A percentile compares a stretch with the other conserved stretches of the same genome.
phyloP scores from a whole-genome alignment of 2,888 invertebrate genomes.

The Odontocerum albicorne region DNA sequence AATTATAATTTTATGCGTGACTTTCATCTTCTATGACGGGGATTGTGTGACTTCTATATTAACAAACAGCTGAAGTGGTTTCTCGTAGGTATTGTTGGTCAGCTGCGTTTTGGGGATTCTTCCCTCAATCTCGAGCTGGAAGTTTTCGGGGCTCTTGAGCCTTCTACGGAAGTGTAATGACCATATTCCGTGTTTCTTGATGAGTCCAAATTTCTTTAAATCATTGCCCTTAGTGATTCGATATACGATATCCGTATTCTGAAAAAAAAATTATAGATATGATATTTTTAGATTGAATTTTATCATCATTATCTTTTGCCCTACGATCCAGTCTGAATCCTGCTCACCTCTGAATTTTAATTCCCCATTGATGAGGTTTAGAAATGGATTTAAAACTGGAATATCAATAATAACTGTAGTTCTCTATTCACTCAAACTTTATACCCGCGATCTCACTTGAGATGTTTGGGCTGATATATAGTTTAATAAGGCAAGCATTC shows the following conservation, averaged over 20 bases:
- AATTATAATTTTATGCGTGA: constrained; percentile 2
- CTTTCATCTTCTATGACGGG: constrained; percentile 15
- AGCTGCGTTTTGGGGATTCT: constrained; percentile 41
- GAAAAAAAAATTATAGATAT: constrained; percentile 20
- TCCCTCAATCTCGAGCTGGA: constrained; percentile 60
- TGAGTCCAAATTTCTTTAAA: constrained; percentile 58
- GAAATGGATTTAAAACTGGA: too few relatives aligned
- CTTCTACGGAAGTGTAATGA: constrained; percentile 61
- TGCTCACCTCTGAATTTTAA: too few relatives aligned
- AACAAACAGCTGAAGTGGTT: constrained; percentile 56
- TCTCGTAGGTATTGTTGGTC: constrained; percentile 53
- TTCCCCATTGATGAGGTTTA: too few relatives aligned
- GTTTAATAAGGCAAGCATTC: too few relatives aligned
- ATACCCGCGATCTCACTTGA: too few relatives aligned
- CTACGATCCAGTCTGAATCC: too few relatives aligned
- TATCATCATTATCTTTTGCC: too few relatives aligned
- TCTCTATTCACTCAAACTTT: too few relatives aligned
- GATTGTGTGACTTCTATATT: constrained; percentile 46
- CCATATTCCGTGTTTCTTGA: constrained; percentile 59
- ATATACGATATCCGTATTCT: constrained; percentile 58
- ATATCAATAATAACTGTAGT: too few relatives aligned
- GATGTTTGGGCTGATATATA: too few relatives aligned
- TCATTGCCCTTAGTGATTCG: constrained; percentile 61
- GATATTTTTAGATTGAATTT: too few relatives aligned
- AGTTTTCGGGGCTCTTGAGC: constrained; percentile 55